These are phyloP conservation scores for Vimba vimba DNA, from an alignment of 2,113 vertebrate species.

Conservation along the genomic window DNA sequence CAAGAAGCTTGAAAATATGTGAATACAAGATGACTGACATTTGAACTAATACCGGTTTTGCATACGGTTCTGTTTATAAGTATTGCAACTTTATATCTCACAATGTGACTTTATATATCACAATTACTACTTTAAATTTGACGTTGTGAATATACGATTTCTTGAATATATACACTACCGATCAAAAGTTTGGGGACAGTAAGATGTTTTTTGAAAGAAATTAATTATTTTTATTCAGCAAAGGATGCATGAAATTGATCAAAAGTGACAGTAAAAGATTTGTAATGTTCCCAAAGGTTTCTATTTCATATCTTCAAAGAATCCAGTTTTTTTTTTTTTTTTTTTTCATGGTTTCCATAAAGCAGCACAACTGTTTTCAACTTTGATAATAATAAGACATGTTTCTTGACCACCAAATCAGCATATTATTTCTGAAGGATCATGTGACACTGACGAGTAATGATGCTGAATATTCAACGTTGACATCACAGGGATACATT, in stretches of 20 bases:
- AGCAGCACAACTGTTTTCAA: not conserved
- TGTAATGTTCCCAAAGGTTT: not conserved
- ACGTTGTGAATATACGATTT: not conserved
- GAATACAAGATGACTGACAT: no score
- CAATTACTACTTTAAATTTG: not conserved
- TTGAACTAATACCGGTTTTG: no score
- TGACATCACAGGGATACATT: not conserved
- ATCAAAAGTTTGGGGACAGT: not conserved
- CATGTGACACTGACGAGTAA: not conserved
- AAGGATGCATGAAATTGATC: not conserved
- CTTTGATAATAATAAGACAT: not conserved
- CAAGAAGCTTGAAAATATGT: not conserved
- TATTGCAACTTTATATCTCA: not conserved
- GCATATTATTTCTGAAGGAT: not conserved
- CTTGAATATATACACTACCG: not conserved
- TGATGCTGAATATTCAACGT: not conserved
- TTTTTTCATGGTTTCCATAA: not conserved
- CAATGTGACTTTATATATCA: no score
- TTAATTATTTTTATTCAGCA: not conserved
- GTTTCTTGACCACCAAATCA: not conserved
- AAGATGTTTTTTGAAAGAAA: not conserved
- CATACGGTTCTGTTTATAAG: not conserved
- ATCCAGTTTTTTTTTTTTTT: no score
- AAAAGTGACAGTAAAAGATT: not conserved
- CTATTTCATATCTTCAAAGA: not conserved